Conservation (phyloP, 1,140 invertebrate genomes). For the Psix sp. region DNA sequence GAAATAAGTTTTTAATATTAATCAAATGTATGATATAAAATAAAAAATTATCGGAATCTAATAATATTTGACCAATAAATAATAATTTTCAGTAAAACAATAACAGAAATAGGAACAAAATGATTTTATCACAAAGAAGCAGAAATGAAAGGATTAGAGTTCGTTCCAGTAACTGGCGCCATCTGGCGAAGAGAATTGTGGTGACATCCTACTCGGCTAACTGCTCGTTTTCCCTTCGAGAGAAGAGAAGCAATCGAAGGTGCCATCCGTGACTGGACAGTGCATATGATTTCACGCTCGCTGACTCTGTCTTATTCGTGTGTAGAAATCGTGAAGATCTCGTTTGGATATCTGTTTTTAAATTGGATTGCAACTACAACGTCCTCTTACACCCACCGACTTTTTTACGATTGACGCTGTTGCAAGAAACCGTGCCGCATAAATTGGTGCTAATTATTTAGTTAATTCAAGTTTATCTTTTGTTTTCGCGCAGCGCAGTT, state of each 20-base stretch:
- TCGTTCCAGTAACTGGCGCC: slow-evolving; percentile 65
- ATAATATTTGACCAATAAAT: too few species aligned
- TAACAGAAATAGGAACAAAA: too few species aligned
- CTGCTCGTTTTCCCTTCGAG: slow-evolving; percentile 63
- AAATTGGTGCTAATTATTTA: slow-evolving; percentile 44
- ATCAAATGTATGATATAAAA: too few species aligned
- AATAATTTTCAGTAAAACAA: too few species aligned
- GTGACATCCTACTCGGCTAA: slow-evolving; percentile 38
- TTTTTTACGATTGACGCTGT: slow-evolving; percentile 58
- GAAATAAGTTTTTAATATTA: too few species aligned
- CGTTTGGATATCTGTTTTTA: slow-evolving; percentile 76
- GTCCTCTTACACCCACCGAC: slow-evolving; percentile 57
- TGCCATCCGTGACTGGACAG: slow-evolving; percentile 78
- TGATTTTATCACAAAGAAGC: slow-evolving; percentile 5
- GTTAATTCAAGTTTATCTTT: slow-evolving; percentile 23
- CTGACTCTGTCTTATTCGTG: slow-evolving; percentile 74
- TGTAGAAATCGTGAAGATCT: slow-evolving; percentile 79
- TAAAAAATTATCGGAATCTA: too few species aligned
- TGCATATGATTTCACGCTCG: slow-evolving; percentile 77
- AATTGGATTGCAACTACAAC: slow-evolving; percentile 75
- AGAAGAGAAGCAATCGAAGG: slow-evolving; percentile 69
- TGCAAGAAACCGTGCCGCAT: slow-evolving; percentile 35
- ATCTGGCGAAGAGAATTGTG: slow-evolving; percentile 60
- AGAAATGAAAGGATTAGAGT: slow-evolving; percentile 29
- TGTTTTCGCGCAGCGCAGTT: slow-evolving; percentile 31